A percentile compares a stretch with the other conserved stretches of the same genome.
Conservation (phyloP, 1,140 invertebrate species). For the Meloidogyne hapla region DNA sequence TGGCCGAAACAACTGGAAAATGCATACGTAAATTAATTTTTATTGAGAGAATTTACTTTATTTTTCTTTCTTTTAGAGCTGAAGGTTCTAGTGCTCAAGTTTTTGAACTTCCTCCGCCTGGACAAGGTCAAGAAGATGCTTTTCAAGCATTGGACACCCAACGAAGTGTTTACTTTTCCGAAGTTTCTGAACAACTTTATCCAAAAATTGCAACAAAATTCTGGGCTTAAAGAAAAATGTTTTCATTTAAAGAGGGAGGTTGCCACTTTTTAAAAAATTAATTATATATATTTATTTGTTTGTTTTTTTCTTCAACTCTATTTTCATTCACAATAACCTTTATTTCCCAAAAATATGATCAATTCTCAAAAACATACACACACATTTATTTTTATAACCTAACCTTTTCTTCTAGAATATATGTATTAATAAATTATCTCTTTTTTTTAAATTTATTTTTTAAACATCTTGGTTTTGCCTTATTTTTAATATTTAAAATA, state of each 20-base stretch:
- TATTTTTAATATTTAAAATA: no score
- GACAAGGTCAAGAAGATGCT: background rate
- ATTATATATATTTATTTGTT: no score
- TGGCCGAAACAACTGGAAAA: slow-evolving; percentile 24
- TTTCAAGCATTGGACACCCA: background rate
- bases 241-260: background rate
- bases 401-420: no score
- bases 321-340: no score
- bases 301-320: no score
- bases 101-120: background rate
- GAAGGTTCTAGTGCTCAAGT: background rate
- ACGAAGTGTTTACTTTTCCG: background rate
- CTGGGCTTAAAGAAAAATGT: slow-evolving; percentile 25
- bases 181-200: slow-evolving; percentile 20
- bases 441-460: no score
- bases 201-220: slow-evolving; percentile 33
- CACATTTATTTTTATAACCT: no score
- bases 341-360: no score
- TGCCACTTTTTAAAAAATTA: background rate
- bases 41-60: background rate
- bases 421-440: no score
- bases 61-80: background rate
- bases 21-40: slow-evolving; percentile 12
- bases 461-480: no score
- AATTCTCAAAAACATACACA: no score